Percentiles rank a stretch among this genome's conserved stretches.
phyloP scores from a whole-genome alignment of 92 coral and sea anemone genomes.

The Zoanthus solanderi region DNA sequence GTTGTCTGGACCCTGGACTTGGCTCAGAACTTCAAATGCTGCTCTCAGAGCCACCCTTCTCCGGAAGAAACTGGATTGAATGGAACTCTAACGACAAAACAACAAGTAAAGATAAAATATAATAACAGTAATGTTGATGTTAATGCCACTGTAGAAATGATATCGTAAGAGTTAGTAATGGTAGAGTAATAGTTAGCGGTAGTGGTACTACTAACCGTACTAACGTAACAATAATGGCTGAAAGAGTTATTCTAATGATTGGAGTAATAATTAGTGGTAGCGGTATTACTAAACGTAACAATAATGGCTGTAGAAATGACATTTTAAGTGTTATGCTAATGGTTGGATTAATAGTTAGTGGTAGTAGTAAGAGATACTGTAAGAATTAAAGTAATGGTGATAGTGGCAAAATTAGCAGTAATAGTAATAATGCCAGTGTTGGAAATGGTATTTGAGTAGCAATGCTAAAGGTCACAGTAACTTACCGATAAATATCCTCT shows the following conservation, averaged over 20 bases:
- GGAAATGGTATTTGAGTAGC: too few relatives aligned
- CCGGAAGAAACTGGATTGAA: slow-evolving; percentile 96
- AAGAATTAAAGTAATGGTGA: neutral
- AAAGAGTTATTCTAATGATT: neutral
- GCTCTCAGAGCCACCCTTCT: slow-evolving; percentile 92
- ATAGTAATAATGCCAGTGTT: too few relatives aligned
- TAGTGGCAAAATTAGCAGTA: too few relatives aligned
- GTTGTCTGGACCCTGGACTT: slow-evolving; percentile 66
- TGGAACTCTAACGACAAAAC: slow-evolving; percentile 70
- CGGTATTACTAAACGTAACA: neutral
- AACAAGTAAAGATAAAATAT: neutral
- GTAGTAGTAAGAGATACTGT: neutral
- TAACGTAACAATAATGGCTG: too few relatives aligned
- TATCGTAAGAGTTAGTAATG: neutral
- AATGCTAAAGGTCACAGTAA: neutral
- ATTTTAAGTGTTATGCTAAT: too few relatives aligned
- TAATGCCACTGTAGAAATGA: neutral
- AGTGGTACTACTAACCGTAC: neutral
- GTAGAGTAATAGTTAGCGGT: neutral
- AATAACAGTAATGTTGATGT: neutral
- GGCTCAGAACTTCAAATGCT: slow-evolving; percentile 91
- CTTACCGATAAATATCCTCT: slow-evolving; percentile 93
- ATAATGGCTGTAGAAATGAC: neutral
- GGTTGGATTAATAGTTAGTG: too few relatives aligned
- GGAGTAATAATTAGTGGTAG: neutral